Evolutionary conservation across 2,797 vertebrate species (phyloP), one percentile per base, ranked within the genome.

Genomic region (Naso thynnoides): DNA sequence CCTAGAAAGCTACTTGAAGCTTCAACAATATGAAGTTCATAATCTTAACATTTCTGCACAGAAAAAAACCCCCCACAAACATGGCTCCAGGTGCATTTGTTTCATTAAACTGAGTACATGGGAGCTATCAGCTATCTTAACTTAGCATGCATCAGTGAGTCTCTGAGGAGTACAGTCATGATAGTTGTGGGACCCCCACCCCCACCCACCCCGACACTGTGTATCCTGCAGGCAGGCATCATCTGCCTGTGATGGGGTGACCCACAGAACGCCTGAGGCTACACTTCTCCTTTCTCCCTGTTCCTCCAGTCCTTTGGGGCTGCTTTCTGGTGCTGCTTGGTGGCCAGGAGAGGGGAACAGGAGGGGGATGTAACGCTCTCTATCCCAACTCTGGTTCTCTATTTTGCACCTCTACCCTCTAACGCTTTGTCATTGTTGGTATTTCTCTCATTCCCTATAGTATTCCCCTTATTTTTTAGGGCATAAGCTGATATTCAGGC

Each of bases 211-310:
- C 66, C 78, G 81, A 82, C 73, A 55, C 75, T 63, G 68, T 58
- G 76, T 74, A 42, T 81, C 84, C 85, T 61, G 53, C 39, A 86
- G 88, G 72, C 73, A 78, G 78, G 64, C 79, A 81, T 82, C 86
- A 88, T 81, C 86, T 88, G 73, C 76, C 81, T 83, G 55, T 18
- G 66, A 88, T 71, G 76, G 73, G 78, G 82, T 91, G 82, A 92
- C 85, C 82, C 82, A 75, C 56, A 82, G 23, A 83, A 73, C 0
- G 59, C 89, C 86, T 10, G 24, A 55, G 72, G 85, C 84, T 67
- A 67, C 75, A 74, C 80, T 86, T 89, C 78, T 86, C 77, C 70
- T 86, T 73, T 61, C 70, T 72, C 70, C 60, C 33, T 62, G 63
- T 52, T 83, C 79, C 74, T 82, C 57, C 19, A 23, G 58, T 76